Percentiles rank a stretch among this genome's conserved stretches.
Evolutionary conservation across 2,888 invertebrate genomes (phyloP).

Genomic region (Mechanitis messenoides): DNA sequence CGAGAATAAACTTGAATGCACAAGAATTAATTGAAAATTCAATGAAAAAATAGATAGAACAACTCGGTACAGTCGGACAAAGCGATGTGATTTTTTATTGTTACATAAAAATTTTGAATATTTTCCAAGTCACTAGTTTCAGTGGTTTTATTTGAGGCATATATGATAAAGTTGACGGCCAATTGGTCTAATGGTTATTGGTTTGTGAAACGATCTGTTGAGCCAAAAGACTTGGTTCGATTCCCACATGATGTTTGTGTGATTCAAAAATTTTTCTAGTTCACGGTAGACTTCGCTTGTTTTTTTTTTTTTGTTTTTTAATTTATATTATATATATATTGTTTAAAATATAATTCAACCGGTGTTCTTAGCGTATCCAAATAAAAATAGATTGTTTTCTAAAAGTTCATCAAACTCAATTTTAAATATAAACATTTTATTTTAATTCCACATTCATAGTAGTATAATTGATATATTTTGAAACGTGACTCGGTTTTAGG

Average conservation of each 20-base stretch:
- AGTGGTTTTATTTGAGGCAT: neutral
- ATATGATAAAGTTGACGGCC: too few species aligned
- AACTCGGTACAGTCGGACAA: constrained; percentile 21
- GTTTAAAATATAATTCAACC: too few species aligned
- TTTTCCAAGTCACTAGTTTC: neutral
- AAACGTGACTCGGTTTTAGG: constrained; percentile 29
- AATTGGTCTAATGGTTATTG: too few species aligned
- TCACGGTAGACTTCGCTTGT: too few species aligned
- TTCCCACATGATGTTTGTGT: too few species aligned
- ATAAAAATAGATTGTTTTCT: too few species aligned
- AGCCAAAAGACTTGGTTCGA: too few species aligned
- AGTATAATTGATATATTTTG: constrained; percentile 44
- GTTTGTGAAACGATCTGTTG: too few species aligned
- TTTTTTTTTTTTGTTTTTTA: too few species aligned
- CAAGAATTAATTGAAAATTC: constrained; percentile 25
- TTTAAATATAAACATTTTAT: constrained; percentile 36
- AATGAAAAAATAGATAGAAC: constrained; percentile 26
- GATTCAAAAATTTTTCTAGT: too few species aligned
- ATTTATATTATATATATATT: too few species aligned
- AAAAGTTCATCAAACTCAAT: constrained; percentile 21
- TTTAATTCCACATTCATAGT: constrained; percentile 48
- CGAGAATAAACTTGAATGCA: constrained; percentile 21
- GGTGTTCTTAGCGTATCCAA: too few species aligned
- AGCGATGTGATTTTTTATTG: constrained; percentile 18
- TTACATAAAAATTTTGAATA: neutral